These are phyloP conservation scores for Cyrtodaria siliqua DNA, from an alignment of 2,888 invertebrate species.

Conservation along the genomic window DNA sequence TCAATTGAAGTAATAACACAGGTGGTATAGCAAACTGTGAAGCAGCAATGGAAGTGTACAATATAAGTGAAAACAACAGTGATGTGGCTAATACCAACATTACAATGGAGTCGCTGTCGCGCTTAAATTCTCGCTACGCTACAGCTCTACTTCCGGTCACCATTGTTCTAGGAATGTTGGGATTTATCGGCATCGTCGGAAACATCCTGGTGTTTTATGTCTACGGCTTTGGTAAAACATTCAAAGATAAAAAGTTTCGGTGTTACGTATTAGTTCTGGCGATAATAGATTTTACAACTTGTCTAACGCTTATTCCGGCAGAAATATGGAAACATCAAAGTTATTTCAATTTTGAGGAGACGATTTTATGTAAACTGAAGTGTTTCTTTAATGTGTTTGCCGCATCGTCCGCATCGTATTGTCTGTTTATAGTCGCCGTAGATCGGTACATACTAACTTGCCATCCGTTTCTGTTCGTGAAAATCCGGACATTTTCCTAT, in stretches of 20 bases:
- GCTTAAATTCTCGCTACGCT: constrained; percentile 51
- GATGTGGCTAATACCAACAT: no score
- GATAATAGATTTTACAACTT: constrained; percentile 52
- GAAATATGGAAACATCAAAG: constrained; percentile 58
- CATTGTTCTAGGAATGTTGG: constrained; percentile 42
- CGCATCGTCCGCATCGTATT: constrained; percentile 53
- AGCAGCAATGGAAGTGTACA: no score
- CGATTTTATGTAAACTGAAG: constrained; percentile 50
- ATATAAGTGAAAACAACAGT: no score
- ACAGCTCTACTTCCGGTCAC: constrained; percentile 49
- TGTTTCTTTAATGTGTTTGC: constrained; percentile 63
- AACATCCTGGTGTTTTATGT: constrained; percentile 51
- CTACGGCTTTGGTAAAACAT: constrained; percentile 46
- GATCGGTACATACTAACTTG: constrained; percentile 57
- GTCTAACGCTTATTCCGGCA: constrained; percentile 55
- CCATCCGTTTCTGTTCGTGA: constrained; percentile 46
- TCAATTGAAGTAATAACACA: no score
- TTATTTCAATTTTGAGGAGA: constrained; percentile 55
- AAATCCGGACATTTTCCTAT: constrained; percentile 41
- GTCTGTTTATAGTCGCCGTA: constrained; percentile 45
- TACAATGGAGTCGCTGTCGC: neutral
- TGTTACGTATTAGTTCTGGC: constrained; percentile 50
- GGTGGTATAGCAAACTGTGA: no score
- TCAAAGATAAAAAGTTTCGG: constrained; percentile 56
- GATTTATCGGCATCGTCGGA: constrained; percentile 42